phyloP scores from a whole-genome alignment of 2,797 vertebrate species.

The Ceyx erithaca region DNA sequence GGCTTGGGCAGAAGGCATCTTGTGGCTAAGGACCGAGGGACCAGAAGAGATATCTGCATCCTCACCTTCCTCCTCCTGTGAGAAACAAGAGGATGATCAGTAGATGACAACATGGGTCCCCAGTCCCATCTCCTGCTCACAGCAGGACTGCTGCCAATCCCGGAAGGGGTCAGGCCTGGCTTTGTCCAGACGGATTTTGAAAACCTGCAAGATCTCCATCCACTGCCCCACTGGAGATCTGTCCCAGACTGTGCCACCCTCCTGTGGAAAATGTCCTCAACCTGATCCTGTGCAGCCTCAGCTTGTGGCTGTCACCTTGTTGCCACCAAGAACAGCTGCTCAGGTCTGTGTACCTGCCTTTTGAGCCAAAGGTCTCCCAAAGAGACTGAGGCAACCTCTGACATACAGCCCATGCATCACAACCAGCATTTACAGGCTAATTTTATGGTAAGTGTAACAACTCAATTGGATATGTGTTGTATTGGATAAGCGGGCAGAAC shows the following conservation, averaged over 20 bases:
- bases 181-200: neutral
- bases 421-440: neutral
- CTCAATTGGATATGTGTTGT: accelerated
- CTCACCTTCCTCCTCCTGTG: conserved; percentile 94
- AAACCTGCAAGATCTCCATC: neutral
- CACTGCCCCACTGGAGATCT: neutral
- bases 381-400: neutral
- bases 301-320: neutral
- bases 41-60: conserved; percentile 83
- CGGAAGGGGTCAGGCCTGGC: neutral
- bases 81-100: neutral
- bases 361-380: neutral
- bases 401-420: neutral
- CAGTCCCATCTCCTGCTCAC: neutral
- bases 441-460: neutral
- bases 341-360: neutral
- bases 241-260: neutral
- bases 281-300: neutral
- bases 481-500: neutral
- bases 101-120: neutral
- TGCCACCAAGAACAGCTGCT: neutral
- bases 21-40: conserved; percentile 82
- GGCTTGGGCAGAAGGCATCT: conserved; percentile 83
- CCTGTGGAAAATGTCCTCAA: neutral
- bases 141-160: neutral